Evolutionary conservation across 2,888 invertebrate species (phyloP).

Genomic region (Rhingia campestris): DNA sequence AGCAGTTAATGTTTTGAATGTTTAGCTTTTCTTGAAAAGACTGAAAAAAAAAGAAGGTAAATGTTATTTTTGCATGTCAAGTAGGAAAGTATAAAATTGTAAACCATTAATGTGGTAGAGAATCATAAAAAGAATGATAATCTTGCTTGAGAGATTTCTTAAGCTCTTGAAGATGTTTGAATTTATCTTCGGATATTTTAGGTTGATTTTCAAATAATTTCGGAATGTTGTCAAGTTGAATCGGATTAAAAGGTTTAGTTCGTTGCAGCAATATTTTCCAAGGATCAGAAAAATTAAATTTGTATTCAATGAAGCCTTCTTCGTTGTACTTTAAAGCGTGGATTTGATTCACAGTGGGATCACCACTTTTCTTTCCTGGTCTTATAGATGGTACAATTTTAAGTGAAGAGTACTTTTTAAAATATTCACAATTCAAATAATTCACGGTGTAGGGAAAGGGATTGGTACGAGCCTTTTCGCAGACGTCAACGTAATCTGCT

Average conservation of each 20-base stretch:
- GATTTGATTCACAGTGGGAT: slow-evolving; percentile 30
- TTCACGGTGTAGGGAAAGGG: slow-evolving; percentile 27
- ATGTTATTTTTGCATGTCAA: slow-evolving; percentile 11
- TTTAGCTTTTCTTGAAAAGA: slow-evolving; percentile 21
- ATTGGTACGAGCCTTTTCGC: slow-evolving; percentile 17
- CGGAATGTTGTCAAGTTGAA: too few species aligned
- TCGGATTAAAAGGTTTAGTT: too few species aligned
- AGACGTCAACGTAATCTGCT: slow-evolving; percentile 23
- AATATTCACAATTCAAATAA: slow-evolving; percentile 14
- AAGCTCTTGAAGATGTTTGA: slow-evolving; percentile 33
- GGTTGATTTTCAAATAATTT: too few species aligned
- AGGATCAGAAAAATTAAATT: slow-evolving; percentile 35
- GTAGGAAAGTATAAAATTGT: slow-evolving; percentile 9
- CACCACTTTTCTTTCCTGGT: slow-evolving; percentile 30
- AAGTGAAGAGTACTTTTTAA: too few species aligned
- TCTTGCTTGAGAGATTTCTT: slow-evolving; percentile 30
- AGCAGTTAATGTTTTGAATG: slow-evolving; percentile 14
- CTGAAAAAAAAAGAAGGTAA: slow-evolving; percentile 19
- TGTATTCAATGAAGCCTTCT: slow-evolving; percentile 23
- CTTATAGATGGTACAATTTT: slow-evolving; percentile 15
- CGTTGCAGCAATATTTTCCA: too few species aligned
- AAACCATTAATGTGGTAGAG: slow-evolving; percentile 29
- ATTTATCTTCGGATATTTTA: slow-evolving; percentile 27
- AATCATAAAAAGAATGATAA: slow-evolving; percentile 22
- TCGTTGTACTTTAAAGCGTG: slow-evolving; percentile 28